These are phyloP conservation scores for Tenthredo scrophulariae DNA, from an alignment of 2,888 invertebrate species.

Conservation along the genomic window DNA sequence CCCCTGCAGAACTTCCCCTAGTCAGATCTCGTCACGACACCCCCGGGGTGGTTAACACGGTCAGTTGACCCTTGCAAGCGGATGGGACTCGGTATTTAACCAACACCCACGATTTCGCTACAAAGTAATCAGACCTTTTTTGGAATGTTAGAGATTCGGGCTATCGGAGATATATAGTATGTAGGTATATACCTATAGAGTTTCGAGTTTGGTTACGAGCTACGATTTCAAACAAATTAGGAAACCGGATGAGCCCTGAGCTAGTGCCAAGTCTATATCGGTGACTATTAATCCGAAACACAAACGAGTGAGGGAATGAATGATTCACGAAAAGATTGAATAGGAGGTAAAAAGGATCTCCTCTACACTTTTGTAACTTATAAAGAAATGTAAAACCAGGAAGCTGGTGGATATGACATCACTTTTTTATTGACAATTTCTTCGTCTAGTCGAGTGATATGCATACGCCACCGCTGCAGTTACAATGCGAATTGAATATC, in stretches of 20 bases:
- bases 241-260: not conserved
- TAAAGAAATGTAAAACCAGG: not conserved
- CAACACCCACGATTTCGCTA: slow-evolving; percentile 10
- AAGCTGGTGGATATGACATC: not conserved
- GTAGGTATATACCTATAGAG: not conserved
- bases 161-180: not conserved
- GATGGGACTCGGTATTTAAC: slow-evolving; percentile 32
- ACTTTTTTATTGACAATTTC: slow-evolving; percentile 22
- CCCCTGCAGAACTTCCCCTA: not conserved
- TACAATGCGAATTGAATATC: not conserved
- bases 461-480: not conserved
- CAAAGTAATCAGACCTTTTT: slow-evolving; percentile 35
- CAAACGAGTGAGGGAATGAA: not conserved
- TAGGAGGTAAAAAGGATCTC: not conserved
- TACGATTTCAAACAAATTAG: not conserved
- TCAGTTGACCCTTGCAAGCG: slow-evolving; percentile 18
- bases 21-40: slow-evolving; percentile 13
- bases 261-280: not conserved
- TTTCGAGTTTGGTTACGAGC: not conserved
- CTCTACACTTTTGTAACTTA: not conserved
- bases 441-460: not conserved
- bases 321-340: not conserved
- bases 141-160: not conserved
- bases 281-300: not conserved
- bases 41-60: not conserved